Conservation (phyloP, 2,113 vertebrate genomes). For the Etheostoma spectabile region DNA sequence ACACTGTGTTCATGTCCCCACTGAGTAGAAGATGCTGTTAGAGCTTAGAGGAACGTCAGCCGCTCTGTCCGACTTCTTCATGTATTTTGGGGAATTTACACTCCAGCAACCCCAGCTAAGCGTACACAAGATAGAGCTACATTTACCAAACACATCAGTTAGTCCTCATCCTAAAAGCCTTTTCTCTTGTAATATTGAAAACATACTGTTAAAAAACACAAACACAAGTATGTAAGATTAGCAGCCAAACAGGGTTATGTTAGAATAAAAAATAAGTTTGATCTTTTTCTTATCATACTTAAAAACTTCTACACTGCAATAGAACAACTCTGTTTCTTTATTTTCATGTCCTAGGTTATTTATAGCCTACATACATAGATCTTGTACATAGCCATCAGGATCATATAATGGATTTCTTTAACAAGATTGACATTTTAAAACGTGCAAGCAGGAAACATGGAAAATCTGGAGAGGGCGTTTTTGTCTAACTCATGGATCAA, state of each 20-base stretch:
- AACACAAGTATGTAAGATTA: not conserved
- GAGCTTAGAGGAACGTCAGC: not conserved
- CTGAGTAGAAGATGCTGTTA: not conserved
- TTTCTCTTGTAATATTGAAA: not conserved
- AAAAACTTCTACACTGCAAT: not conserved
- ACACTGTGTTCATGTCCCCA: not conserved
- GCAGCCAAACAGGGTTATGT: not conserved
- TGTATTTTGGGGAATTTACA: not conserved
- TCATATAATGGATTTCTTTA: too few relatives aligned
- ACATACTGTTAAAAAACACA: not conserved
- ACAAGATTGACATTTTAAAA: not conserved
- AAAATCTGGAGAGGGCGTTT: not conserved
- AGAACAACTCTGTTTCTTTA: not conserved
- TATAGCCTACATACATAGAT: not conserved
- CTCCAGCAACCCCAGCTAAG: not conserved
- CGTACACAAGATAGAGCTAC: not conserved
- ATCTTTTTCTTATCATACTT: too few relatives aligned
- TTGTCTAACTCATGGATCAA: not conserved
- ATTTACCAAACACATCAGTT: not conserved
- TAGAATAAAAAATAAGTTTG: too few relatives aligned
- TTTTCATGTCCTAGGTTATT: not conserved
- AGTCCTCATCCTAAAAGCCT: not conserved
- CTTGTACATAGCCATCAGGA: too few relatives aligned
- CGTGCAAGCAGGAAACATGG: not conserved
- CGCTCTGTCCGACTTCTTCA: not conserved